Conservation (phyloP, 2,113 vertebrate species). For the Halichoeres trimaculatus region DNA sequence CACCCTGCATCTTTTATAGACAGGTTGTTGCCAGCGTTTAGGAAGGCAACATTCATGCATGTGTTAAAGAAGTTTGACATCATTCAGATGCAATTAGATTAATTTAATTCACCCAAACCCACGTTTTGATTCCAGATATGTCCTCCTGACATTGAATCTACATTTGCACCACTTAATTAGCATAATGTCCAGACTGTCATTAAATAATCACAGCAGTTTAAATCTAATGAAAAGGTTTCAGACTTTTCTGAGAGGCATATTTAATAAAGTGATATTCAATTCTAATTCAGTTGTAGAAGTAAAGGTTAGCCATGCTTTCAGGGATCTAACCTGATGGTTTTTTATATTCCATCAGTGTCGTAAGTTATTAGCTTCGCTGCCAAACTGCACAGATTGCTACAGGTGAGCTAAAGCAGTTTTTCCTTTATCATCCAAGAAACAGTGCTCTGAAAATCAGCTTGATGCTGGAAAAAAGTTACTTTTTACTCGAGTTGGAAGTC, state of each 20-base stretch:
- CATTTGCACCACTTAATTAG: neutral
- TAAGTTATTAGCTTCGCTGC: neutral
- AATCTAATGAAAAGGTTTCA: neutral
- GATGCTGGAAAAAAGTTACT: no score
- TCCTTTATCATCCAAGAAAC: no score
- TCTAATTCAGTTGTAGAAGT: neutral
- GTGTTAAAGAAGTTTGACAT: no score
- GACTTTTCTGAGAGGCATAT: neutral
- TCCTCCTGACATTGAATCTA: neutral
- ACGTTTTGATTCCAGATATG: neutral
- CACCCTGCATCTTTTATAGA: constrained; percentile 62
- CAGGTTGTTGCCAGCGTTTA: constrained; percentile 55
- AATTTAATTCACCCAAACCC: neutral
- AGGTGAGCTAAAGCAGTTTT: no score
- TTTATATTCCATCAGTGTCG: neutral
- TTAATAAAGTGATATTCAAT: neutral
- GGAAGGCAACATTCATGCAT: constrained; percentile 11
- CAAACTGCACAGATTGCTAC: no score
- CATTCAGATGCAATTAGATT: no score
- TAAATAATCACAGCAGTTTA: neutral
- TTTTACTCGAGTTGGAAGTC: no score
- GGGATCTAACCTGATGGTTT: neutral
- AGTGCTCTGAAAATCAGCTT: no score
- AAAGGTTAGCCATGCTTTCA: neutral
- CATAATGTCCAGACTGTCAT: neutral